Evolutionary conservation across 92 coral and sea anemone species (phyloP), one percentile per base, ranked within the genome.

Genomic region (Porites evermanni): DNA sequence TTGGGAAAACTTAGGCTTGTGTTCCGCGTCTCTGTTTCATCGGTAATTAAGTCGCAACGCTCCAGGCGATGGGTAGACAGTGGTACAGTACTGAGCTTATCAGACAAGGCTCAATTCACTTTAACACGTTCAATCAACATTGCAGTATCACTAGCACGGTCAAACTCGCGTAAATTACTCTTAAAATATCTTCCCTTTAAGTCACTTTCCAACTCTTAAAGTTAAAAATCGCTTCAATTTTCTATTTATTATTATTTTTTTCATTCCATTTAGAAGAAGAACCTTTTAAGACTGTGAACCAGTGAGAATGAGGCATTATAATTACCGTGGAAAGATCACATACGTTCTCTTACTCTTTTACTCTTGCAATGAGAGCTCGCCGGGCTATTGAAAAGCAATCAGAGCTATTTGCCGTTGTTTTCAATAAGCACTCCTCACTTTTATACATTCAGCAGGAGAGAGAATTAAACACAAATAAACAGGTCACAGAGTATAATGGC

Each of bases 301-400:
- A 23, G 13, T 8, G 38, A 9, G 17, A n/a, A 17, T 3, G 38
- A 21, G 29, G n/a, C 14, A 11, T 20, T 7, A 13, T 73, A 83
- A 83, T 64, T 51, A 52, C 80, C 87, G 87, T 82, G 79, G 86
- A 73, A 83, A 63, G 26, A 51, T 83, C 80, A 51, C 72, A 74
- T 10, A 67, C 64, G 63, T 14, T 52, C 47, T 18, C 29, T 47
- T 9, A 83, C 80, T 73, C 24, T 64, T 38, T 29, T 63, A 44
- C 61, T 50, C 64, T 14, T 47, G 7, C 63, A 24, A n/a, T 51
- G 73, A 64, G 61, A 86, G 70, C 65, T 75, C 70, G 74, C 51
- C 64, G 63, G 74, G 80, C 78, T 83, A 75, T 86, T 90, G 87
- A 86, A 86, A 86, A 84, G 80, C 84, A 84, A 90, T 90, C 87